Base-by-base conservation (phyloP, 2,113 vertebrate genomes). In the Tachysurus vachellii region DNA sequence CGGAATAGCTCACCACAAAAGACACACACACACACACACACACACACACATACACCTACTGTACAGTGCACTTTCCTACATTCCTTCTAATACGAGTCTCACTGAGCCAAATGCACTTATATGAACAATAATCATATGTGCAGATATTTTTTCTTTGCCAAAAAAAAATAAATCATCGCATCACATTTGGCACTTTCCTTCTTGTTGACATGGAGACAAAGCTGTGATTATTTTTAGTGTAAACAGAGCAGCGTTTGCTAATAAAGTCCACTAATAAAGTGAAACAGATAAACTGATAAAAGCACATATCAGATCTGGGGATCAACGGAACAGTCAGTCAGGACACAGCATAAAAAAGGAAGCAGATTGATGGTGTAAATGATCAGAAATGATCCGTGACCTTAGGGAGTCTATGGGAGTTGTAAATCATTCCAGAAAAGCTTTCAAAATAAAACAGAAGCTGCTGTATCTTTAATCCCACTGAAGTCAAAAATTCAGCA, bases 1-100 rank as follows among this genome's bases (percentile, higher is more conserved):
- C 91, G 77, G 89, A 85, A 91, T 81, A 89, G 85, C 89, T 88
- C 90, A 89, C 90, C 82, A 88, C 86, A 86, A 89, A 90, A 86
- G 73, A 86, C 81, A 89, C 88, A 87, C 87, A 87, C 57, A 82
- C 59, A 84, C 31, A 59, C 59, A 82, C 28, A 54, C 70, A 84
- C 85, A 84, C 71, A 86, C 84, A 76, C 80, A 82, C 88, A 88
- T 85, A 87, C 82, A 91, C 88, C 88, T 86, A 83, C n/a, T n/a
- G n/a, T n/a, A n/a, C 80, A 80, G 79, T 70, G 75, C 88, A 87
- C 88, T 64, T 80, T 90, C 81, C 90, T 81, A 88, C 84, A 84
- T 91, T 77, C 71, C 86, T 88, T 71, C 88, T 84, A 89, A 91
- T 80, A 88, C 88, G 79, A 88, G 86, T 86, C 82, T 86, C 80